Evolutionary conservation across 2,797 vertebrate species (phyloP).

Genomic region (Lophius americanus): DNA sequence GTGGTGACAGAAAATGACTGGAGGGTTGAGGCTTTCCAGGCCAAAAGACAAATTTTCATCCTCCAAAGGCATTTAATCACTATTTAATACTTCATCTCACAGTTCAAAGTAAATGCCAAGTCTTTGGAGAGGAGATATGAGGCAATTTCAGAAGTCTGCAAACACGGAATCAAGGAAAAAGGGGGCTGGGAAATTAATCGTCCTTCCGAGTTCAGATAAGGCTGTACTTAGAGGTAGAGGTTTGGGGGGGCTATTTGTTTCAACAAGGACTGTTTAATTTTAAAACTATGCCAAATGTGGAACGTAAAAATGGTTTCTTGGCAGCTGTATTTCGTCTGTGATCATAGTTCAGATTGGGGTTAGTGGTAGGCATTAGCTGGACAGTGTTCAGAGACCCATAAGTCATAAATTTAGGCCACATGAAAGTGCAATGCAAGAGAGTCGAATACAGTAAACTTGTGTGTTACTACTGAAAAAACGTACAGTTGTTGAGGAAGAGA

Average conservation of each 20-base stretch:
- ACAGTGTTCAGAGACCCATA: neutral
- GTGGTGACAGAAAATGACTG: conserved; percentile 2
- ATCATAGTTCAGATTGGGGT: neutral
- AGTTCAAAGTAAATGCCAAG: conserved; percentile 79
- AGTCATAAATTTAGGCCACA: too few species aligned
- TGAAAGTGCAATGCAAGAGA: conserved; percentile 8
- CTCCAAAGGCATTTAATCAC: conserved; percentile 73
- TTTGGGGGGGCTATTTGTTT: conserved; percentile 2
- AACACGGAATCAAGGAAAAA: conserved; percentile 13
- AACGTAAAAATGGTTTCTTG: neutral
- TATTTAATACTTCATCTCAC: conserved; percentile 69
- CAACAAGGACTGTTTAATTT: conserved; percentile 12
- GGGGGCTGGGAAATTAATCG: conserved; percentile 28
- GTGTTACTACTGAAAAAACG: conserved; percentile 66
- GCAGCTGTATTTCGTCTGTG: neutral
- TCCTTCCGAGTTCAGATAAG: conserved; percentile 47
- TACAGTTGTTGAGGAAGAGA: conserved; percentile 98
- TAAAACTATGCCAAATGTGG: neutral
- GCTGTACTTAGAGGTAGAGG: conserved; percentile 12
- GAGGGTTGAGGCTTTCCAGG: conserved; percentile 24
- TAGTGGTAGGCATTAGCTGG: neutral
- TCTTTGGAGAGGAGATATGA: conserved; percentile 64
- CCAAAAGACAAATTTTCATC: conserved; percentile 53
- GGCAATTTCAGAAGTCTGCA: conserved; percentile 40
- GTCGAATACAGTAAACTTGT: neutral